Evolutionary conservation across 1,140 invertebrate species (phyloP).

Genomic region (Tribolium castaneum): DNA sequence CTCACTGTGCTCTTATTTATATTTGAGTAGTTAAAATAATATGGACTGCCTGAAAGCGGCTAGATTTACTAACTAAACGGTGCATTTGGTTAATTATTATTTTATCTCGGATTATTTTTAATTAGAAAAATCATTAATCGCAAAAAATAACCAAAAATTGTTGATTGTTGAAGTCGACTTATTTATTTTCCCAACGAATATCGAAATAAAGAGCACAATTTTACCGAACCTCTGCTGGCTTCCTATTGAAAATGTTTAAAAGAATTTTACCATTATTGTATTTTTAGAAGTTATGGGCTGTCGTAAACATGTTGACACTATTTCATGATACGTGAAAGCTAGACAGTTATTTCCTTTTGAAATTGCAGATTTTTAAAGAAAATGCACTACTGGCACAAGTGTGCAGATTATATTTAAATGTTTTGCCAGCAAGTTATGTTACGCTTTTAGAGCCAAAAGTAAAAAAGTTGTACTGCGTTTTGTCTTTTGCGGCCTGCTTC

Average conservation of each 20-base stretch:
- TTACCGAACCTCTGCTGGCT: background rate
- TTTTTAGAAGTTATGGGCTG: background rate
- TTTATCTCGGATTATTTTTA: no score
- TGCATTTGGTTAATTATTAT: no score
- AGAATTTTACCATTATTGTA: background rate
- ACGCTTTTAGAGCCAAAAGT: background rate
- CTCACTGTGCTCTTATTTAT: background rate
- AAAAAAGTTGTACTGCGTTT: no score
- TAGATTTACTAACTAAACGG: no score
- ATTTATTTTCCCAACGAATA: no score
- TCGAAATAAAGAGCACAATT: background rate
- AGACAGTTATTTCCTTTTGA: background rate
- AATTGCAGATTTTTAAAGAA: background rate
- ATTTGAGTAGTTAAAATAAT: background rate
- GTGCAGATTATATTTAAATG: background rate
- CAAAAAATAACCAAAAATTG: no score
- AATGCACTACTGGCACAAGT: background rate
- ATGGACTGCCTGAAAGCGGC: no score
- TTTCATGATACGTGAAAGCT: background rate
- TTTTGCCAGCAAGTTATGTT: background rate
- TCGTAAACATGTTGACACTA: background rate
- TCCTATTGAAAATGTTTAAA: background rate
- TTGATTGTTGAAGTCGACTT: no score
- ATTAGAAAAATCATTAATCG: no score
- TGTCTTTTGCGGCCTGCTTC: no score